Base-by-base conservation (phyloP, 2,113 vertebrate genomes). In the Craseonycteris thonglongyai region DNA sequence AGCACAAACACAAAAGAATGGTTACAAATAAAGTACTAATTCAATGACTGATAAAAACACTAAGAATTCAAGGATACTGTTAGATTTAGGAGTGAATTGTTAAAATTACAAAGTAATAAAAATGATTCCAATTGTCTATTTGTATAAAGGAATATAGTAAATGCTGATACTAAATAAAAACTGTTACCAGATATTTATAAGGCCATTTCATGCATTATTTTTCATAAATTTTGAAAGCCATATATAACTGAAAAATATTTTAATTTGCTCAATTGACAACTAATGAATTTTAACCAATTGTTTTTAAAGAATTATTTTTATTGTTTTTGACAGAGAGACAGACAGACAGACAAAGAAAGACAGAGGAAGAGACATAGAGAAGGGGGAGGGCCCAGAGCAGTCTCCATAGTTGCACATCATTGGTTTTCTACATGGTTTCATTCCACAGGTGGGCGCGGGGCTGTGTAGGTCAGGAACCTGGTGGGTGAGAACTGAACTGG, bases 101-200 rank as follows among this genome's bases (percentile, higher is more conserved):
- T 75, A 85, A 65, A 92, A 86, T 83, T 63, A 82, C 35, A 92
- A 93, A 65, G 49, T 38, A 81, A 91, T 65, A 80, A 69, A 11
- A 83, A 22, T 71, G 28, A 15, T 61, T 88, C 21, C 16, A 88
- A 83, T 30, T 65, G 22, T 24, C 28, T 58, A 24, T 66, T 90
- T 90, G 22, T 33, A 61, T 61, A 88, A 87, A 85, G 35, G 22
- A 63, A 74, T 49, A 56, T 11, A 58, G 28, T 16, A 93, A 87
- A 12, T 86, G 24, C 10, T 83, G 8, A 69, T 35, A 59, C 12
- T 76, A 88, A 86, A 94, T 80, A 82, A 93, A 95, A 95, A 66
- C 11, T 66, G 19, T 21, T 78, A 83, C 19, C 47, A 89, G 81
- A 61, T 83, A 91, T 88, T 96, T 89, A 82, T 30, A 93, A 38